These are phyloP conservation scores for Stomatorhinus walkeri DNA, from an alignment of 2,797 vertebrate genomes.

Conservation along the genomic window DNA sequence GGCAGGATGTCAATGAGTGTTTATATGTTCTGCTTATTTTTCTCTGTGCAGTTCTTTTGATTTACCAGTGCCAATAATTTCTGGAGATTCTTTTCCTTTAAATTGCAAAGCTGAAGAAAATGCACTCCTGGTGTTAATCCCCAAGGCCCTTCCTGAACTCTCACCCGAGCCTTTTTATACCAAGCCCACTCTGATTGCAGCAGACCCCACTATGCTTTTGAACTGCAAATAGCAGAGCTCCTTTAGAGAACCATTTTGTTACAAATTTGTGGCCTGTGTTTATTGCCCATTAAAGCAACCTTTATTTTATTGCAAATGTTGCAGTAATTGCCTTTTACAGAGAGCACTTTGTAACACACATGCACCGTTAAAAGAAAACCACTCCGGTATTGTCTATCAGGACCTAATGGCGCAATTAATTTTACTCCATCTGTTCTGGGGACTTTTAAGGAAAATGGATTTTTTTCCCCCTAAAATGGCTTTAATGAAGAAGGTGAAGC, in stretches of 20 bases:
- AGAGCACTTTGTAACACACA: constrained; percentile 80
- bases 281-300: constrained; percentile 88
- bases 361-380: constrained; percentile 86
- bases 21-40: background rate
- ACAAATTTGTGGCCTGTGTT: constrained; percentile 80
- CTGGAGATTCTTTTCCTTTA: background rate
- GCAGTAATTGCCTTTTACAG: constrained; percentile 88
- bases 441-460: constrained; percentile 94
- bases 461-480: constrained; percentile 78
- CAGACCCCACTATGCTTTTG: constrained; percentile 68
- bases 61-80: background rate
- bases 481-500: constrained; percentile 98
- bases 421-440: constrained; percentile 91
- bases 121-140: background rate
- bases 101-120: background rate
- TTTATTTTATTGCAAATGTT: constrained; percentile 87
- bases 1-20: background rate
- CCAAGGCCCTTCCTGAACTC: background rate
- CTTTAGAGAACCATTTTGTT: constrained; percentile 76
- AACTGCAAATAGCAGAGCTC: constrained; percentile 68
- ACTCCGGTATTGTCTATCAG: constrained; percentile 82
- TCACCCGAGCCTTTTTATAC: constrained; percentile 20
- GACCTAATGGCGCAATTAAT: constrained; percentile 96
- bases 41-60: background rate
- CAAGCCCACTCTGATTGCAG: constrained; percentile 47